Percentiles rank a stretch among this genome's conserved stretches.
These are phyloP conservation scores for Okamejei kenojei DNA, from an alignment of 2,797 vertebrate genomes.

Conservation along the genomic window DNA sequence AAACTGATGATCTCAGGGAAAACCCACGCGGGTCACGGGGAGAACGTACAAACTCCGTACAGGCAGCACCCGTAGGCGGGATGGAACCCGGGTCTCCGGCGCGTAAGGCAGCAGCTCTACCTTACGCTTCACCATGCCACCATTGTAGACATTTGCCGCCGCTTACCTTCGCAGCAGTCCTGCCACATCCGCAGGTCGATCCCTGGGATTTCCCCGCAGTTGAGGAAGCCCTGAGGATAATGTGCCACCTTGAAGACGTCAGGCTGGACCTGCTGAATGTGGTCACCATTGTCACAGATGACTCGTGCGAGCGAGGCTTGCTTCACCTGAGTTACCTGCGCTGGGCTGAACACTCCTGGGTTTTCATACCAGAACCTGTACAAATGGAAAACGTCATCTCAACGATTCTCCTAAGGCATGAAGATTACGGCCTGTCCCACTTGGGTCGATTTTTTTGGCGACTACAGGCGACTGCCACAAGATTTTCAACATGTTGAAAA, in stretches of 20 bases:
- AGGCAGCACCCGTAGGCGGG: too few relatives aligned
- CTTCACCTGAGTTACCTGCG: conserved; percentile 53
- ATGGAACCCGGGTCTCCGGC: too few relatives aligned
- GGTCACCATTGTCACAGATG: conserved; percentile 59
- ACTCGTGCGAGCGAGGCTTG: conserved; percentile 54
- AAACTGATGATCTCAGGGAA: too few relatives aligned
- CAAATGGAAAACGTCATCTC: conserved; percentile 31
- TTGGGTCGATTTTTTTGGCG: too few relatives aligned
- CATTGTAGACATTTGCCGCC: background rate
- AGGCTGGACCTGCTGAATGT: conserved; percentile 54
- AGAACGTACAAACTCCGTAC: too few relatives aligned
- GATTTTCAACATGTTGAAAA: too few relatives aligned
- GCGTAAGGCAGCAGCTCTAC: too few relatives aligned
- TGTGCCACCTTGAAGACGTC: conserved; percentile 53
- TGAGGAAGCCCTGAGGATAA: conserved; percentile 52
- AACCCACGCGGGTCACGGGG: too few relatives aligned
- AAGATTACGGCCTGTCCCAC: background rate
- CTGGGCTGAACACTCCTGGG: conserved; percentile 50
- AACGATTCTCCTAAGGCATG: too few relatives aligned
- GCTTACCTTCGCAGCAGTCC: conserved; percentile 58
- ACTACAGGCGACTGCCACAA: too few relatives aligned
- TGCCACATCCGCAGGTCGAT: conserved; percentile 57
- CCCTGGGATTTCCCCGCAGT: conserved; percentile 48
- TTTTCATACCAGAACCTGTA: conserved; percentile 59
- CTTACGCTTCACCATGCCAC: too few relatives aligned